Conservation (phyloP, 2,888 invertebrate species). For the Athalia cordata region DNA sequence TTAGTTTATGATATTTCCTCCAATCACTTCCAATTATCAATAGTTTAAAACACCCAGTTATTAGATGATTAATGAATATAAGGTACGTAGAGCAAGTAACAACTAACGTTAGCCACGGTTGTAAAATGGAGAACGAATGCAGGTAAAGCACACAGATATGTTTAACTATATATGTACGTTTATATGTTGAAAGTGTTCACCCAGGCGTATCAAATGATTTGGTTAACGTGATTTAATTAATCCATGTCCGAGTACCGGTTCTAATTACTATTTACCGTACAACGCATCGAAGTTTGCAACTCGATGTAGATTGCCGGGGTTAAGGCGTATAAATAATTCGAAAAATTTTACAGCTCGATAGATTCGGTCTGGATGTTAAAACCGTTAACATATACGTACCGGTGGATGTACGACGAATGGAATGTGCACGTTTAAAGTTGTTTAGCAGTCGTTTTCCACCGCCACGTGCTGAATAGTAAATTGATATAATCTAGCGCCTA, state of each 20-base stretch:
- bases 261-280: constrained; percentile 42
- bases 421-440: constrained; percentile 1
- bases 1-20: no score
- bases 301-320: not conserved
- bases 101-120: no score
- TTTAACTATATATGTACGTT: not conserved
- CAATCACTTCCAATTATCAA: no score
- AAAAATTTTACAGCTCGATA: constrained; percentile 5
- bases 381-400: constrained; percentile 4
- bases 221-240: constrained; percentile 41
- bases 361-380: not conserved
- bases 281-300: constrained; percentile 25
- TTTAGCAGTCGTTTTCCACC: not conserved
- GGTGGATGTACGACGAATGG: not conserved
- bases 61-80: not conserved
- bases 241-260: constrained; percentile 41
- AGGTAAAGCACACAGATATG: no score
- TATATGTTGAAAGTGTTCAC: constrained; percentile 8
- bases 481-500: no score
- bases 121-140: no score
- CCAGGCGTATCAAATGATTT: constrained; percentile 39
- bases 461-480: constrained; percentile 20
- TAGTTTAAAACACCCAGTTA: no score
- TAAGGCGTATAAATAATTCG: not conserved
- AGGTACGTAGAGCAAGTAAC: no score